phyloP scores from a whole-genome alignment of 2,113 vertebrate genomes.

The human region GRCh38 chr5:10305001-10305500 shows the following conservation, averaged over 20 bases:
- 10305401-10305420: background rate
- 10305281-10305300: background rate
- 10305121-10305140: background rate
- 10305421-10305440: background rate
- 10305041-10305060: background rate
- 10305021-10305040: background rate
- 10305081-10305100: background rate
- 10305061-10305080: background rate
- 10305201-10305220: background rate
- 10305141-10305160: background rate
- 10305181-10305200: background rate
- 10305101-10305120: background rate
- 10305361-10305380: no score
- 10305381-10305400: background rate
- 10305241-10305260: background rate
- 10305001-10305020: background rate
- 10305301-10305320: background rate
- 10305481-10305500: background rate
- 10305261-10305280: fast-evolving
- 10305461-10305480: no score
- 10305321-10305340: no score
- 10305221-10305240: background rate
- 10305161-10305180: background rate
- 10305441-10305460: background rate
- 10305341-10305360: no score